These are phyloP conservation scores for Pogonomyrmex californicus DNA, from an alignment of 1,140 invertebrate genomes.

Conservation along the genomic window DNA sequence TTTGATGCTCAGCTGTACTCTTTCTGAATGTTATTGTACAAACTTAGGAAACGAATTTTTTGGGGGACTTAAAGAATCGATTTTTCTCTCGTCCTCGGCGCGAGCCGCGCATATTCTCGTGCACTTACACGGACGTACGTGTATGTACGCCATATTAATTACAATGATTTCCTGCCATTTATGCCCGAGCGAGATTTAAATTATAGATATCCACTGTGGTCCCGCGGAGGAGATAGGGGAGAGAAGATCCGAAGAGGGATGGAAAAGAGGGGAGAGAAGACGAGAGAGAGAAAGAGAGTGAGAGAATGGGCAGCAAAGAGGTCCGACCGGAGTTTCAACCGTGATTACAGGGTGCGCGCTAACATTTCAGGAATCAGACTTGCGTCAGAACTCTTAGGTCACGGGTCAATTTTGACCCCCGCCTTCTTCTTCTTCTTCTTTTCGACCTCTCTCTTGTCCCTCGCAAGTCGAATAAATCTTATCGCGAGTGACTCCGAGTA, in stretches of 20 bases:
- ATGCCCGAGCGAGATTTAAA: conserved; percentile 79
- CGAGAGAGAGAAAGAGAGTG: neutral
- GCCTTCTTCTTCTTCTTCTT: neutral
- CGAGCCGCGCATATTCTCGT: conserved; percentile 28
- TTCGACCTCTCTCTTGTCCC: neutral
- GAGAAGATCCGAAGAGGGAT: neutral
- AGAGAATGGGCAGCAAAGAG: conserved; percentile 35
- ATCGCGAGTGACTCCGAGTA: neutral
- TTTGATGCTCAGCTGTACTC: neutral
- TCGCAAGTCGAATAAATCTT: neutral
- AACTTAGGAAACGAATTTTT: neutral
- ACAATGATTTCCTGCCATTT: conserved; percentile 81
- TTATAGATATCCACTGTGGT: conserved; percentile 79
- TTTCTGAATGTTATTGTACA: neutral
- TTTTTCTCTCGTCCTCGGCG: neutral
- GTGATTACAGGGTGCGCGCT: conserved; percentile 75
- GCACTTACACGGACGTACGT: conserved; percentile 57
- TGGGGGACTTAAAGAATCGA: conserved; percentile 12
- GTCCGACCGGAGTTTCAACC: conserved; percentile 45
- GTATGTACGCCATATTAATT: conserved; percentile 78
- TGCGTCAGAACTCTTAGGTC: conserved; percentile 75
- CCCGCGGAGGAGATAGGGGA: conserved; percentile 20
- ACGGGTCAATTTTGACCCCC: conserved; percentile 66
- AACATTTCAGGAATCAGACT: conserved; percentile 78
- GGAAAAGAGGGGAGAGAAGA: neutral